Evolutionary conservation across 1,140 invertebrate genomes (phyloP), one percentile per base, ranked within the genome.

Genomic region (Idris sp.): DNA sequence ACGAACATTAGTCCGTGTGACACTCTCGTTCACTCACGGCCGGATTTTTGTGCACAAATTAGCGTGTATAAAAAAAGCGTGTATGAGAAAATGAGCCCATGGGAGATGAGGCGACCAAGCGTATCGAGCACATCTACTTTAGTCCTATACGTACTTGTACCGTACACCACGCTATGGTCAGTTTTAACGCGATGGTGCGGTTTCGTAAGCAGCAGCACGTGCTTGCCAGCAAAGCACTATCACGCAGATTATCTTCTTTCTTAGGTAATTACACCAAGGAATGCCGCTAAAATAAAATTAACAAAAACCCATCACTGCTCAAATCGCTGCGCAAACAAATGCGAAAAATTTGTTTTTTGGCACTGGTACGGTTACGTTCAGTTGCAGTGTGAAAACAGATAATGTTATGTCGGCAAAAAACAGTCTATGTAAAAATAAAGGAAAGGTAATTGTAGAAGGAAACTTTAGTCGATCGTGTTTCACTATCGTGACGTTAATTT

Each of bases 131-230:
- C 30, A 62, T 62, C 54, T 56, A 56, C 40, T 56, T 65, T 53
- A 28, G 19, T 30, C 38, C 28, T n/a, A n/a, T n/a, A 41, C 49
- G 48, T 56, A 67, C 40, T 58, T 44, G 22, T 46, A 59, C 38
- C 31, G 36, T 69, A 35, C 31, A 30, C 38, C 28, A 43, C 19
- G 38, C 33, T 56, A 15, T 43, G 62, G 41, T 59, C 56, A 35
- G 49, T 10, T 40, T 31, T 35, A 69, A 64, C 53, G 71, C 48
- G 64, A 68, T 46, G 16, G 51, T 58, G 58, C 38, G 58, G 38
- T 64, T 62, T 48, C 36, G 35, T 56, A 69, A 75, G 72, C 72
- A 75, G 51, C 31, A 62, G 72, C 72, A 75, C 72, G 72, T 75
- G 72, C 72, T 74, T 41, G 38, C 38, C 18, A 71, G 67, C 38